Evolutionary conservation across 2,888 invertebrate genomes (phyloP).

Genomic region (Latrodectus hesperus): DNA sequence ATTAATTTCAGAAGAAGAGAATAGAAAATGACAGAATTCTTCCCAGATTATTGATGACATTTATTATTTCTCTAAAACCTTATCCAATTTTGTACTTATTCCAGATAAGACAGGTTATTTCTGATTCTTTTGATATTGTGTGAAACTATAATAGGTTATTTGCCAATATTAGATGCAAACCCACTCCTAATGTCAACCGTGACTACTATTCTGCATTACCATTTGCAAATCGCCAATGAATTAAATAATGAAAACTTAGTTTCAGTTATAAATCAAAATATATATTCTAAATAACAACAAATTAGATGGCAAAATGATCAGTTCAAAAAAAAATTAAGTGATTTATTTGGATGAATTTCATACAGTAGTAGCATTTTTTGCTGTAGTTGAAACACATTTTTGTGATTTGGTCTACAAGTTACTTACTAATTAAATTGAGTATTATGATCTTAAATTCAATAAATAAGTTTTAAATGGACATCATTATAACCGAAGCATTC

Average conservation of each 20-base stretch:
- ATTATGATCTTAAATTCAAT: slow-evolving; percentile 70
- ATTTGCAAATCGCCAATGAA: background rate
- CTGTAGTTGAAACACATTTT: slow-evolving; percentile 70
- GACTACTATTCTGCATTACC: background rate
- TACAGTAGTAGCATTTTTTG: slow-evolving; percentile 69
- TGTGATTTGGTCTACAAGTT: slow-evolving; percentile 69
- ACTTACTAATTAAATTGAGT: slow-evolving; percentile 68
- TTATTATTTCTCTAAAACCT: no score
- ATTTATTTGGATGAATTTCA: slow-evolving; percentile 70
- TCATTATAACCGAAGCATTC: slow-evolving; percentile 12
- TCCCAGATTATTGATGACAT: no score
- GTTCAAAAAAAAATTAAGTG: slow-evolving; percentile 47
- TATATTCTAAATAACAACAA: slow-evolving; percentile 71
- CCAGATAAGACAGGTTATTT: background rate
- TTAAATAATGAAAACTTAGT: slow-evolving; percentile 1
- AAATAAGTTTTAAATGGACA: background rate
- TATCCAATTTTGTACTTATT: no score
- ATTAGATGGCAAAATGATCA: slow-evolving; percentile 68
- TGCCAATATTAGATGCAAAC: slow-evolving; percentile 11
- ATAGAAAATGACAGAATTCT: no score
- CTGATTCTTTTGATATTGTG: background rate
- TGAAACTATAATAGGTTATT: slow-evolving; percentile 44
- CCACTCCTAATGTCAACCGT: slow-evolving; percentile 10
- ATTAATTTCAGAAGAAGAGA: no score
- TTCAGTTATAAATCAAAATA: slow-evolving; percentile 61